These are phyloP conservation scores for Drosophila sucinea DNA, from an alignment of 1,140 invertebrate genomes.

Conservation along the genomic window DNA sequence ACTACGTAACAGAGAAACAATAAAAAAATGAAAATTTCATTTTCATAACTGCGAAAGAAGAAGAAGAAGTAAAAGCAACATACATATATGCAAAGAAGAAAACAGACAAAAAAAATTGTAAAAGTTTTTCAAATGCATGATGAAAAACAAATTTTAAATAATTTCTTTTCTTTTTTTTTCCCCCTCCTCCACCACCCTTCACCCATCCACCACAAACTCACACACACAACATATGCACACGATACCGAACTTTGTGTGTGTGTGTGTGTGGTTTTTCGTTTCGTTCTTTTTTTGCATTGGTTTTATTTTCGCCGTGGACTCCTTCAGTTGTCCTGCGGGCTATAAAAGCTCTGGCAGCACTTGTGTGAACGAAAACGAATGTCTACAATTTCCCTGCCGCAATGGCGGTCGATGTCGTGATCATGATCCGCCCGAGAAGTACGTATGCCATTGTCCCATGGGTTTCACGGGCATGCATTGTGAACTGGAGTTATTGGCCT, in stretches of 20 bases:
- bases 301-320: constrained; percentile 1
- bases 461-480: constrained; percentile 92
- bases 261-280: constrained; percentile 9
- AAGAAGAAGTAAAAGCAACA: constrained; percentile 27
- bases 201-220: constrained; percentile 24
- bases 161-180: constrained; percentile 69
- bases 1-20: constrained; percentile 20
- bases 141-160: constrained; percentile 67
- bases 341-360: constrained; percentile 86
- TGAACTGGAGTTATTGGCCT: constrained; percentile 88
- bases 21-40: constrained; percentile 25
- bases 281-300: background rate
- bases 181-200: constrained; percentile 24
- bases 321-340: constrained; percentile 88
- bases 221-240: constrained; percentile 39
- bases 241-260: constrained; percentile 28
- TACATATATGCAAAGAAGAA: background rate
- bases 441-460: constrained; percentile 89
- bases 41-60: constrained; percentile 19
- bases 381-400: constrained; percentile 87
- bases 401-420: constrained; percentile 90
- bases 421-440: constrained; percentile 88
- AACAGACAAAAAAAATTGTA: constrained; percentile 10
- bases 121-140: constrained; percentile 47
- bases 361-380: constrained; percentile 91